A percentile compares a stretch with the other conserved stretches of the same genome.
Conservation (phyloP, 2,888 invertebrate species). For the Sesia bembeciformis region DNA sequence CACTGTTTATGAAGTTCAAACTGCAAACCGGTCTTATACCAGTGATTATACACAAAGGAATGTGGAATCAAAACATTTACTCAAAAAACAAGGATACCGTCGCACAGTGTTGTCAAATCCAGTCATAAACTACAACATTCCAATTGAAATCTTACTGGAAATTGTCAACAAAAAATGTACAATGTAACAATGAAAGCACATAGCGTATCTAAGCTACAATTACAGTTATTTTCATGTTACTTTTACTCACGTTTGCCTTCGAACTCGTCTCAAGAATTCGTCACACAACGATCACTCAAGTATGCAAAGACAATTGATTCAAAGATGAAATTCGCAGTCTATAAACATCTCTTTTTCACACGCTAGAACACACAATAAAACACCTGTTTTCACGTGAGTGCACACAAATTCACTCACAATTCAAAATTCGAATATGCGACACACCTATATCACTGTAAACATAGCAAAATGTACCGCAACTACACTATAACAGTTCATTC, state of each 20-base stretch:
- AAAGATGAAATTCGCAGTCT: slow-evolving; percentile 15
- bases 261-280: slow-evolving; percentile 23
- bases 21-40: slow-evolving; percentile 18
- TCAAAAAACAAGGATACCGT: neutral
- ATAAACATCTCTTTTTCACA: slow-evolving; percentile 28
- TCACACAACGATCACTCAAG: slow-evolving; percentile 48
- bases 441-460: slow-evolving; percentile 6
- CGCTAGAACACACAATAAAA: slow-evolving; percentile 25
- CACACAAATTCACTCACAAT: slow-evolving; percentile 42
- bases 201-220: slow-evolving; percentile 18
- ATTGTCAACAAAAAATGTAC: slow-evolving; percentile 8
- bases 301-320: slow-evolving; percentile 39
- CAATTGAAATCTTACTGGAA: neutral
- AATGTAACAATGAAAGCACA: slow-evolving; percentile 26
- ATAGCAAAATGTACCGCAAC: no score
- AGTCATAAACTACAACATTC: neutral
- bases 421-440: neutral
- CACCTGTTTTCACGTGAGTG: slow-evolving; percentile 47
- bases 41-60: slow-evolving; percentile 19
- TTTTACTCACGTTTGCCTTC: slow-evolving; percentile 55
- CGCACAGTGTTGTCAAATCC: neutral
- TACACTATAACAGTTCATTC: no score
- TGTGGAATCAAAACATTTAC: slow-evolving; percentile 22
- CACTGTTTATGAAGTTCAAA: slow-evolving; percentile 1
- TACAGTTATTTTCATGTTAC: slow-evolving; percentile 47